A percentile compares a stretch with the other conserved stretches of the same genome.
Evolutionary conservation across 2,797 vertebrate genomes (phyloP).

Genomic region (Epinephelus coioides): DNA sequence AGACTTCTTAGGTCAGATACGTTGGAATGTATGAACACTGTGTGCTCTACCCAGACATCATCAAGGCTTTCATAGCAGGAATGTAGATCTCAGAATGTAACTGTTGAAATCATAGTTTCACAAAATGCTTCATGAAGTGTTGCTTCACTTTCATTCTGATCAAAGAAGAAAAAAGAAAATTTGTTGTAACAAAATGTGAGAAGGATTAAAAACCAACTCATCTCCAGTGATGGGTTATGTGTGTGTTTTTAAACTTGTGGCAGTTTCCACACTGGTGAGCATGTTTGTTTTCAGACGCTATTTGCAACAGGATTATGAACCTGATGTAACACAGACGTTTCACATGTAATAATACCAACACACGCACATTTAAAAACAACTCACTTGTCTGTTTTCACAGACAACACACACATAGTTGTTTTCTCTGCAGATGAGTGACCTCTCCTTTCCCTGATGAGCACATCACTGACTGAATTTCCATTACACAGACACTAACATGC

Average conservation of each 20-base stretch:
- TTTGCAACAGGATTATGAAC: constrained; percentile 12
- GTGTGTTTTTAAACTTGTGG: not conserved
- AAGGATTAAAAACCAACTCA: not conserved
- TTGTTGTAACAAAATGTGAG: not conserved
- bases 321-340: not conserved
- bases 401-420: constrained; percentile 35
- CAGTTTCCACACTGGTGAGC: not conserved
- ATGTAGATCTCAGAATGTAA: not conserved
- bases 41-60: not conserved
- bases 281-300: constrained; percentile 9
- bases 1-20: constrained; percentile 12
- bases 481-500: constrained; percentile 21
- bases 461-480: constrained; percentile 57
- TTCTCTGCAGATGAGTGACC: constrained; percentile 32
- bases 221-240: not conserved
- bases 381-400: constrained; percentile 1
- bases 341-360: constrained; percentile 16
- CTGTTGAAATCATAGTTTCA: not conserved
- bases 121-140: not conserved
- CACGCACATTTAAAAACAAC: not conserved
- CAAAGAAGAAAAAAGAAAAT: not conserved
- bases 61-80: not conserved
- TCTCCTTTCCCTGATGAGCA: constrained; percentile 54
- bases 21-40: not conserved
- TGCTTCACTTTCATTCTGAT: not conserved